Evolutionary conservation across 2,113 vertebrate species (phyloP).

Genomic region (Aegotheles bennettii): DNA sequence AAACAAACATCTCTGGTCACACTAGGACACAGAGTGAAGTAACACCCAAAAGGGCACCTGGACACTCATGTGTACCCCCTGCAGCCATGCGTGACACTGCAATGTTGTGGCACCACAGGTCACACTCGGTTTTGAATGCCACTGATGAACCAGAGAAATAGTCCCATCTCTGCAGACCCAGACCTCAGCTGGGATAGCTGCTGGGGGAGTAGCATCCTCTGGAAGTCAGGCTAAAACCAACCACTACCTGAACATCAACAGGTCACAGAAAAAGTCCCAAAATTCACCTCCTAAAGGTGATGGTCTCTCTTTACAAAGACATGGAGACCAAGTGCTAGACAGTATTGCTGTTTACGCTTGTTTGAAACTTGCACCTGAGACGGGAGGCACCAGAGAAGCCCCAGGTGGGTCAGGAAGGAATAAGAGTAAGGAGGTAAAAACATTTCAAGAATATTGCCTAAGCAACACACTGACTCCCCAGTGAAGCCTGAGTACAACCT

Average conservation of each 20-base stretch:
- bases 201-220: accelerated
- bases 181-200: accelerated
- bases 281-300: not conserved
- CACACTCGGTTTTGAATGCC: not conserved
- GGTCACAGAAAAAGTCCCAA: not conserved
- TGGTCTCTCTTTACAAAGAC: not conserved
- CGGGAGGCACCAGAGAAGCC: not conserved
- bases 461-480: not conserved
- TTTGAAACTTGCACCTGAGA: not conserved
- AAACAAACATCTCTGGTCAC: not conserved
- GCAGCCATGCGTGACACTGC: not conserved
- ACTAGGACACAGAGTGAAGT: not conserved
- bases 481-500: not conserved
- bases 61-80: accelerated
- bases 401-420: not conserved
- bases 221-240: not conserved
- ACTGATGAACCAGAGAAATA: not conserved
- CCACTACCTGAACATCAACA: not conserved
- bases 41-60: not conserved
- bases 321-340: accelerated
- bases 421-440: not conserved
- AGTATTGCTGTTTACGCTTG: not conserved
- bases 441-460: not conserved
- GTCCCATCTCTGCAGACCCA: not conserved
- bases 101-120: not conserved